phyloP scores from a whole-genome alignment of 2,113 vertebrate species.

The Pithys albifrons region DNA sequence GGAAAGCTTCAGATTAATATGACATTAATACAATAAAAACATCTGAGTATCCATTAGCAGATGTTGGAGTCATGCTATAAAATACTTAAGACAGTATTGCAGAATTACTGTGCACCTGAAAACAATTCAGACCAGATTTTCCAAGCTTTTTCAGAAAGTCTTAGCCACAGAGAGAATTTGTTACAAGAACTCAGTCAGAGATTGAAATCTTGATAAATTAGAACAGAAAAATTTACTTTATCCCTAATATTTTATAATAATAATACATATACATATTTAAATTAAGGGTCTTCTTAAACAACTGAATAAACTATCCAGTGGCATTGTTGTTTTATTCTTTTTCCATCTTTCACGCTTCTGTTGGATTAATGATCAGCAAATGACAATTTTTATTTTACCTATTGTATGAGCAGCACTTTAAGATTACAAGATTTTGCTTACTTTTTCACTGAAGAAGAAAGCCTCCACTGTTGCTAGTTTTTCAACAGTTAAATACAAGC shows the following conservation, averaged over 20 bases:
- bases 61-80: background rate
- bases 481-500: background rate
- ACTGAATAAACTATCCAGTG: background rate
- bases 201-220: background rate
- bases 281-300: background rate
- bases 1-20: background rate
- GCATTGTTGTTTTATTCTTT: background rate
- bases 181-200: background rate
- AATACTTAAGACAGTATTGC: background rate
- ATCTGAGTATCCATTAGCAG: background rate
- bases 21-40: background rate
- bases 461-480: background rate
- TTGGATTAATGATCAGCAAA: background rate
- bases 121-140: background rate
- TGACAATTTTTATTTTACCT: background rate
- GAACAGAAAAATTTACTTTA: background rate
- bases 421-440: background rate
- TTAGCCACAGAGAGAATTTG: background rate
- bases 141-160: background rate
- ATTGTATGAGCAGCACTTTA: background rate
- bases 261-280: background rate
- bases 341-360: background rate
- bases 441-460: background rate
- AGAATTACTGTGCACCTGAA: background rate
- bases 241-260: background rate